Base-by-base conservation (phyloP, 1,140 invertebrate species). In the Meloidogyne chitwoodi region DNA sequence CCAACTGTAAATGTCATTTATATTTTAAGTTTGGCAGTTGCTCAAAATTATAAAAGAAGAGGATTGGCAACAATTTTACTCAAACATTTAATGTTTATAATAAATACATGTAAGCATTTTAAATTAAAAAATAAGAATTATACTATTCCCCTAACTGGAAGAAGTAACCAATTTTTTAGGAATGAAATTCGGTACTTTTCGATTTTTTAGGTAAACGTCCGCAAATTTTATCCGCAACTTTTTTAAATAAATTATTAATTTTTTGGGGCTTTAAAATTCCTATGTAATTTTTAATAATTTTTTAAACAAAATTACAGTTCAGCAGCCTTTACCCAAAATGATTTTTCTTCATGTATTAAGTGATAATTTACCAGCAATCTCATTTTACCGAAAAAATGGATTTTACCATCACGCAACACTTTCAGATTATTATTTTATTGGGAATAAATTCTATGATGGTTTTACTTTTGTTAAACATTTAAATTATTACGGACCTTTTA, bases 301-400 rank as follows among this genome's bases (percentile, higher is more conserved):
- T 48, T 29, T 63, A 29, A 10, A 24, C 24, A 61, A 61, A 26
- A 22, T 72, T 19, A 61, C 10, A 63, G 71, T 41, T 19, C 31
- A 44, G 10, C 26, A 48, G 27, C 24, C 4, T 16, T n/a, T 29
- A 8, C 61, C 68, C 2, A 70, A 70, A 70, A 16, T 73, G 24
- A 63, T 64, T 10, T 73, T 61, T 38, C 71, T 73, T 34, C 71
- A 73, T 38, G 71, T 73, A 6, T 34, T 73, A 14, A 29, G 24
- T 31, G 71, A 73, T 64, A 73, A 73, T 12, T 24, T 61, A 24
- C 34, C 71, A 5, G 71, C 71, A 24, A 73, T 73, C 71, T 41
- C 27, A n/a, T 73, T 73, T n/a, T 73, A 73, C 24, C 71, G 56
- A 61, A 73, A 73, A 73, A 73, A 64, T 64, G 71, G 71, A 61